Percentiles rank a stretch among this genome's conserved stretches.
These are phyloP conservation scores for Emys orbicularis DNA, from an alignment of 2,797 vertebrate genomes.

Conservation along the genomic window DNA sequence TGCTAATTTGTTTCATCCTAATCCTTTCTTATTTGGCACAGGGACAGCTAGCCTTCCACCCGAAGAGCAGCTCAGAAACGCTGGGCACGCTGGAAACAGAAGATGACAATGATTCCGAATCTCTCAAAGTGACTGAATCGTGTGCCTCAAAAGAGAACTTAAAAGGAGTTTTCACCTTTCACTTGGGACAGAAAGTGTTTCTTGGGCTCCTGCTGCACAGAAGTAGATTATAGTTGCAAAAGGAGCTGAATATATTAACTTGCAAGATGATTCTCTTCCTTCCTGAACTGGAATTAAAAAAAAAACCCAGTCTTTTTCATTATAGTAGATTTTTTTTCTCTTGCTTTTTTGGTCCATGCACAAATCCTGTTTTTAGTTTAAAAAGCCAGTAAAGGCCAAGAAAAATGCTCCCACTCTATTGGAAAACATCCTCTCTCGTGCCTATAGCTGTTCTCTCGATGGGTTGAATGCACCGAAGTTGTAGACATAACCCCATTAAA, in stretches of 20 bases:
- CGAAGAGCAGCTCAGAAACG: slow-evolving; percentile 4
- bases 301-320: slow-evolving; percentile 67
- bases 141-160: slow-evolving; percentile 78
- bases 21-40: slow-evolving; percentile 69
- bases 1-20: slow-evolving; percentile 76
- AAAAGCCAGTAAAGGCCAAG: slow-evolving; percentile 68
- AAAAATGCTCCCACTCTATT: slow-evolving; percentile 62
- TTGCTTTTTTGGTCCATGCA: not conserved
- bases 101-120: not conserved
- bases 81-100: slow-evolving; percentile 38
- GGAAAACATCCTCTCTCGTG: slow-evolving; percentile 71
- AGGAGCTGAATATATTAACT: slow-evolving; percentile 71
- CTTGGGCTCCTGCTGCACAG: slow-evolving; percentile 60
- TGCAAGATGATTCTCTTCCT: slow-evolving; percentile 71
- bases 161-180: slow-evolving; percentile 68
- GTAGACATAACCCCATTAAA: slow-evolving; percentile 80
- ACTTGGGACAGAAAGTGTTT: slow-evolving; percentile 63
- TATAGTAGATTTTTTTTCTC: slow-evolving; percentile 61
- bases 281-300: slow-evolving; percentile 75
- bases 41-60: slow-evolving; percentile 69
- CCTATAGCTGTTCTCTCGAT: slow-evolving; percentile 65
- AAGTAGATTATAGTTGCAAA: slow-evolving; percentile 64
- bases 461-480: slow-evolving; percentile 76
- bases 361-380: slow-evolving; percentile 69
- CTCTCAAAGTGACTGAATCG: slow-evolving; percentile 39